These are phyloP conservation scores for Chelon auratus DNA, from an alignment of 2,797 vertebrate species.

Conservation along the genomic window DNA sequence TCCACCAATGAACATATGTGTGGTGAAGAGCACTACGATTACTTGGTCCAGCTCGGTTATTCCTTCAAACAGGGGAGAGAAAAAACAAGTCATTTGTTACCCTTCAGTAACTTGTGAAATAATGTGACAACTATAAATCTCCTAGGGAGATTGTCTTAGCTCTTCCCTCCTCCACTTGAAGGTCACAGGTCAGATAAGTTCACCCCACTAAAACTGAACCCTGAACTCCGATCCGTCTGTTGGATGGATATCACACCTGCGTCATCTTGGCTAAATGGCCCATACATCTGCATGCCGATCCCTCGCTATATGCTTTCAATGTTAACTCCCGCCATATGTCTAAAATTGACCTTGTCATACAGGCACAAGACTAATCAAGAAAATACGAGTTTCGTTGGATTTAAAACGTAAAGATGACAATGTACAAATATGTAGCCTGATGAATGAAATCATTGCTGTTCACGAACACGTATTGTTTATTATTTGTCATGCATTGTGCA, in stretches of 20 bases:
- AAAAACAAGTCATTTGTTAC: not conserved
- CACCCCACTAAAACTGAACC: not conserved
- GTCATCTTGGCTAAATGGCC: not conserved
- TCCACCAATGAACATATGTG: constrained; percentile 80
- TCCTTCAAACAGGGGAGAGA: constrained; percentile 66
- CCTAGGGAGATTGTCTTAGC: not conserved
- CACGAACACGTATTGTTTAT: too few relatives aligned
- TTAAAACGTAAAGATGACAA: too few relatives aligned
- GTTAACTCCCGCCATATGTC: not conserved
- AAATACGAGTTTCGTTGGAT: not conserved
- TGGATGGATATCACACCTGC: constrained; percentile 2
- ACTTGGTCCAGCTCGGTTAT: constrained; percentile 82
- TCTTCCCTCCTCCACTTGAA: not conserved
- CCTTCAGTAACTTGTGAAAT: not conserved
- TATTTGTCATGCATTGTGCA: too few relatives aligned
- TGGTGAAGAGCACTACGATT: constrained; percentile 82
- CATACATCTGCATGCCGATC: not conserved
- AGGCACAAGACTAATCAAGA: not conserved
- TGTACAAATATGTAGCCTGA: too few relatives aligned
- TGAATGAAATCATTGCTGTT: too few relatives aligned
- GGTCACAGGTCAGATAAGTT: constrained; percentile 10
- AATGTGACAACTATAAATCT: constrained; percentile 4
- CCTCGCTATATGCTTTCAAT: not conserved
- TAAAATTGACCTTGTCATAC: not conserved
- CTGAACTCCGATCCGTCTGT: not conserved